A percentile compares a stretch with the other conserved stretches of the same genome.
Conservation (phyloP, 2,113 vertebrate species). For the Panurus biarmicus region DNA sequence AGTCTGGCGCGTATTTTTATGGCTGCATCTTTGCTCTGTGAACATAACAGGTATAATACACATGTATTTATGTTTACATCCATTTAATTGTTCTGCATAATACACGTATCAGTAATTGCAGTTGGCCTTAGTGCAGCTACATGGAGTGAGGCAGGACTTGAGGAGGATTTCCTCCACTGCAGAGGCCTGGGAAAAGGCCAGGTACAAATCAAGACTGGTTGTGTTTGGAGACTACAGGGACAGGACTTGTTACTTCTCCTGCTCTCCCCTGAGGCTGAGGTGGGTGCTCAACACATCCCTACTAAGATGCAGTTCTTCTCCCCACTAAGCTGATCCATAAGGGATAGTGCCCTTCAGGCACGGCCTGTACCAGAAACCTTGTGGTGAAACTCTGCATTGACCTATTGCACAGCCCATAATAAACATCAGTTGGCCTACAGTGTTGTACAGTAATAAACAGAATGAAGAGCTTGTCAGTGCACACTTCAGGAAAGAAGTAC, state of each 20-base stretch:
- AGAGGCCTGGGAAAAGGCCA: neutral
- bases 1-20: neutral
- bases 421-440: neutral
- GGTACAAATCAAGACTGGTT: neutral
- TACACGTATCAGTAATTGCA: neutral
- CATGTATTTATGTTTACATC: neutral
- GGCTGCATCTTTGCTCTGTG: neutral
- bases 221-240: neutral
- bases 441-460: neutral
- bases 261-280: neutral
- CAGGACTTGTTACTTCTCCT: neutral
- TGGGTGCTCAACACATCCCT: neutral
- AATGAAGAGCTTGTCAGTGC: neutral
- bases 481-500: neutral
- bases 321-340: neutral
- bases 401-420: neutral
- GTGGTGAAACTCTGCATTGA: neutral
- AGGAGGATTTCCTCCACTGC: neutral
- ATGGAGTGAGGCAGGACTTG: neutral
- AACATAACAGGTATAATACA: neutral
- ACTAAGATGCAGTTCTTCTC: neutral
- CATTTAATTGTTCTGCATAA: neutral
- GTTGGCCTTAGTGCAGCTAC: neutral
- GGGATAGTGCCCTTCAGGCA: neutral
- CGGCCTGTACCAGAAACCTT: neutral